Evolutionary conservation across 2,888 invertebrate genomes (phyloP).

Genomic region (Sarcophaga carnaria): DNA sequence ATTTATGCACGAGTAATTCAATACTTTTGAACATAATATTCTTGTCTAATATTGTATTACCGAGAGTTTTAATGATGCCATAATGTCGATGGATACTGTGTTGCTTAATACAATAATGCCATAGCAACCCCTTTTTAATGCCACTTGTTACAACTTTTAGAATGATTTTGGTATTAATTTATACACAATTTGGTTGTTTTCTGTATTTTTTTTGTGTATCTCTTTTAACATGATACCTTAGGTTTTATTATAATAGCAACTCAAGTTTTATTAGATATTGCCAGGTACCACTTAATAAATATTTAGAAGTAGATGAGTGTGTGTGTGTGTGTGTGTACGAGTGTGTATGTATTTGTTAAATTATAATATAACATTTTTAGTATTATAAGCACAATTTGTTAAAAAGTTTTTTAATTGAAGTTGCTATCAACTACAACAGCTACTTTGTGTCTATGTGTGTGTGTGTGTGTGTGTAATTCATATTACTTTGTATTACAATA

Average conservation of each 20-base stretch:
- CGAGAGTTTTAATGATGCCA: constrained; percentile 16
- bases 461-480: constrained; percentile 69
- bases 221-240: constrained; percentile 25
- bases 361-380: constrained; percentile 55
- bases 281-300: constrained; percentile 49
- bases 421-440: constrained; percentile 60
- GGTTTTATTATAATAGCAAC: constrained; percentile 46
- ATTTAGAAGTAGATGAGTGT: constrained; percentile 11
- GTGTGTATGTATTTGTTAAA: not conserved
- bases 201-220: not conserved
- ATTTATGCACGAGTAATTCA: constrained; percentile 64
- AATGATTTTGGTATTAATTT: constrained; percentile 40
- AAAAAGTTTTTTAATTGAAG: constrained; percentile 70
- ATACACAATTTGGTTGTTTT: not conserved
- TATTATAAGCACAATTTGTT: constrained; percentile 70
- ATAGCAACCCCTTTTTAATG: constrained; percentile 47
- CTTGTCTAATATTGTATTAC: constrained; percentile 8
- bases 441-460: constrained; percentile 46
- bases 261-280: constrained; percentile 31
- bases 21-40: constrained; percentile 48
- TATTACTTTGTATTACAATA: constrained; percentile 72
- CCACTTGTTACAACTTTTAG: constrained; percentile 13
- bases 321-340: not conserved
- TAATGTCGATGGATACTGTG: constrained; percentile 9
- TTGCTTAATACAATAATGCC: constrained; percentile 47